A percentile compares a stretch with the other conserved stretches of the same genome.
Evolutionary conservation across 2,888 invertebrate species (phyloP).

Genomic region (Geophilus truncorum): DNA sequence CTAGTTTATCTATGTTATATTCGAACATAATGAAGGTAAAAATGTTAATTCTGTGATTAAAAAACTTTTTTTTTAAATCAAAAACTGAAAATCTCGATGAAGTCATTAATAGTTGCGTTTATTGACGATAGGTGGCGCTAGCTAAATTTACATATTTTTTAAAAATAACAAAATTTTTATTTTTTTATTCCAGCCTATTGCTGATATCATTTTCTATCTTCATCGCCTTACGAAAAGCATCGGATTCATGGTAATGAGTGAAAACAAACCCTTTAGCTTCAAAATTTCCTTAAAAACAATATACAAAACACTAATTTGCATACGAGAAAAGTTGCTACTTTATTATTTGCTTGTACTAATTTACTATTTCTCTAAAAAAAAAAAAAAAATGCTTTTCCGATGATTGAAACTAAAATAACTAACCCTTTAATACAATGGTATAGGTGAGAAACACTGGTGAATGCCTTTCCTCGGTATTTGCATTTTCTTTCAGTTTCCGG

Average conservation of each 20-base stretch:
- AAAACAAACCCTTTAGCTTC: no score
- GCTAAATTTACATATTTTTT: no score
- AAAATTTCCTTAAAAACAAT: not conserved
- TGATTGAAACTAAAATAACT: not conserved
- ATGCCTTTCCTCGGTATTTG: not conserved
- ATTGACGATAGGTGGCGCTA: no score
- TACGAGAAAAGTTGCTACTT: no score
- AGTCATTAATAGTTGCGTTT: not conserved
- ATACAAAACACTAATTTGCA: not conserved
- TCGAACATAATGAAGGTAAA: constrained; percentile 85
- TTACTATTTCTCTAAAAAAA: no score
- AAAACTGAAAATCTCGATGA: not conserved
- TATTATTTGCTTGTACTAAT: no score
- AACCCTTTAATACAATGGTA: not conserved
- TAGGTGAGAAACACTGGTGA: not conserved
- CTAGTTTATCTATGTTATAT: constrained; percentile 89
- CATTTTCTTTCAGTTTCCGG: constrained; percentile 12
- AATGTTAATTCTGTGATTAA: no score
- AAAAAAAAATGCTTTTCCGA: not conserved
- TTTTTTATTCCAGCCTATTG: constrained; percentile 59
- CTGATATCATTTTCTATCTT: constrained; percentile 92
- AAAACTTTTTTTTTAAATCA: no score
- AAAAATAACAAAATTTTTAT: not conserved
- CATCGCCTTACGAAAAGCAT: constrained; percentile 80
- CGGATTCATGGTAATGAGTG: constrained; percentile 67